These are phyloP conservation scores for Merops nubicus DNA, from an alignment of 2,113 vertebrate genomes.

Conservation along the genomic window DNA sequence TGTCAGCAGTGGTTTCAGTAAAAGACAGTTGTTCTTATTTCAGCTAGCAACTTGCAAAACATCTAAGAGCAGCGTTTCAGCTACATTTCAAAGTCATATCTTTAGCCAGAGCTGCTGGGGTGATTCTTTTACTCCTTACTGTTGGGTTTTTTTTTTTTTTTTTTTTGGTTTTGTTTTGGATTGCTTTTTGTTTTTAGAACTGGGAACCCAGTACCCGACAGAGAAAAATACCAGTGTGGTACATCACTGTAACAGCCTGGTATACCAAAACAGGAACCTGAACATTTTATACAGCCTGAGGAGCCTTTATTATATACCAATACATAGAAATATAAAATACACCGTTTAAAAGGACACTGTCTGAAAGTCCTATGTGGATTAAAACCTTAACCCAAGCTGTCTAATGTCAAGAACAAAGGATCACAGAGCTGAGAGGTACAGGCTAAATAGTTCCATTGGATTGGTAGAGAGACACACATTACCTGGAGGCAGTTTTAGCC, in stretches of 20 bases:
- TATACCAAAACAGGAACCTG: neutral
- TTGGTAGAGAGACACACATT: neutral
- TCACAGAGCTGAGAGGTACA: neutral
- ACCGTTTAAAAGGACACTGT: neutral
- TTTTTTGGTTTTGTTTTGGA: too few species aligned
- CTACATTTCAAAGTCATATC: neutral
- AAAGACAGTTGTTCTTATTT: neutral
- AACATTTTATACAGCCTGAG: neutral
- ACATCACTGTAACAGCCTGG: neutral
- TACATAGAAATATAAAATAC: neutral
- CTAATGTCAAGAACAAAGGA: neutral
- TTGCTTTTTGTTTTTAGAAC: neutral
- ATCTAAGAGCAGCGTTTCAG: neutral
- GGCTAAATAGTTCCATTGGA: neutral
- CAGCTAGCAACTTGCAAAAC: neutral
- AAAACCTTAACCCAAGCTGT: neutral
- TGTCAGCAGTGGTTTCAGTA: neutral
- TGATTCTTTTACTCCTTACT: neutral
- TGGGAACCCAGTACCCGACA: fast-evolving
- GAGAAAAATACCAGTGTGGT: neutral
- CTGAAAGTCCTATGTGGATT: neutral
- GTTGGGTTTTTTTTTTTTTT: too few species aligned
- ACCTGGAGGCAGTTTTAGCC: neutral
- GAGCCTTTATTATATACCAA: neutral
- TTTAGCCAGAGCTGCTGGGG: neutral